phyloP scores from a whole-genome alignment of 2,888 invertebrate genomes.

The Brachylomia viminalis region DNA sequence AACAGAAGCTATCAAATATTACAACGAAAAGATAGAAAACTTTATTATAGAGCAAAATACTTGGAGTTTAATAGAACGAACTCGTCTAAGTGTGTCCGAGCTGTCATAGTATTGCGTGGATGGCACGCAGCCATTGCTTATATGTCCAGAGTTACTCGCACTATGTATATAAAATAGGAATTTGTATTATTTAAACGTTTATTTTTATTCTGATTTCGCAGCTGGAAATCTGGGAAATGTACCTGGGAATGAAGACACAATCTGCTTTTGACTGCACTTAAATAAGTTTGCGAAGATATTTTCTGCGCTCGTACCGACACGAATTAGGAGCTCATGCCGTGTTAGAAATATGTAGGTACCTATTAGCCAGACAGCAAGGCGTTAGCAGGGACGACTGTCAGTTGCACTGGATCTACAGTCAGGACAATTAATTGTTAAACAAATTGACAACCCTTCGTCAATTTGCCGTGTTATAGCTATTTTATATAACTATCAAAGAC shows the following conservation, averaged over 20 bases:
- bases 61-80: slow-evolving; percentile 63
- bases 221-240: neutral
- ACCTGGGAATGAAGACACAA: neutral
- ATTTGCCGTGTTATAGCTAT: neutral
- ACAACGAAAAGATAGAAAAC: slow-evolving; percentile 42
- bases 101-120: slow-evolving; percentile 61
- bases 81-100: slow-evolving; percentile 55
- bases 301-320: neutral
- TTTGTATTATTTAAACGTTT: slow-evolving; percentile 36
- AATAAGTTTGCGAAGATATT: slow-evolving; percentile 9
- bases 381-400: neutral
- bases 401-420: neutral
- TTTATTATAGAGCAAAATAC: slow-evolving; percentile 46
- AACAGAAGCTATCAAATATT: slow-evolving; percentile 49
- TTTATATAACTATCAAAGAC: neutral
- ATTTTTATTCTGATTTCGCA: slow-evolving; percentile 34
- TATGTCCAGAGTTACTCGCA: slow-evolving; percentile 45
- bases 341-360: neutral
- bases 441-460: neutral
- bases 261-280: neutral
- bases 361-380: neutral
- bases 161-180: slow-evolving; percentile 55
- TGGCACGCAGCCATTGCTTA: slow-evolving; percentile 66
- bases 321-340: neutral
- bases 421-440: neutral